Percentiles rank a stretch among this genome's conserved stretches.
phyloP scores from a whole-genome alignment of 2,888 invertebrate genomes.

The Octodonta nipae region DNA sequence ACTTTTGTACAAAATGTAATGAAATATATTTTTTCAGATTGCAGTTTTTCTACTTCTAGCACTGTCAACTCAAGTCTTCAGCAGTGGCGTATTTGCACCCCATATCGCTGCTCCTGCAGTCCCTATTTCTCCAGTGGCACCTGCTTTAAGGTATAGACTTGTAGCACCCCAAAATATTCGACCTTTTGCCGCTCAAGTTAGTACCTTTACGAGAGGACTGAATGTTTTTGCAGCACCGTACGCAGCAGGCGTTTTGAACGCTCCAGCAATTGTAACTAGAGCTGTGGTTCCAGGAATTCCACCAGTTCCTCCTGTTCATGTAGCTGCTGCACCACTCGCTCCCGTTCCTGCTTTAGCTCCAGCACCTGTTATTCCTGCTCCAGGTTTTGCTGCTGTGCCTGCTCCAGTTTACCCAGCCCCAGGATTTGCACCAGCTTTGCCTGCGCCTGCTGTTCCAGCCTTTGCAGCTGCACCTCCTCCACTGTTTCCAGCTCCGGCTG shows the following conservation, averaged over 20 bases:
- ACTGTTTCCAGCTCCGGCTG: constrained; percentile 1
- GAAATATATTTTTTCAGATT: constrained; percentile 15
- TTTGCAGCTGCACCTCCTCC: constrained; percentile 7
- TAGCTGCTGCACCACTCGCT: constrained; percentile 8
- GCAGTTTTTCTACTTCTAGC: constrained; percentile 10
- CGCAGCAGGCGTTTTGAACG: constrained; percentile 22
- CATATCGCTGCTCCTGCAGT: constrained; percentile 4
- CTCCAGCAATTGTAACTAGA: constrained; percentile 17
- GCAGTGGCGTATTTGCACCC: constrained; percentile 12
- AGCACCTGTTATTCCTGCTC: constrained; percentile 1
- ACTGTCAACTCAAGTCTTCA: constrained; percentile 7
- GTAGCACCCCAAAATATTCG: constrained; percentile 49
- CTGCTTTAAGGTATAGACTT: constrained; percentile 28
- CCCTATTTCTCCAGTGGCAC: constrained; percentile 11
- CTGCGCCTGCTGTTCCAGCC: constrained; percentile 2
- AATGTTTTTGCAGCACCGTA: constrained; percentile 35
- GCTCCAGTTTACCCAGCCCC: constrained; percentile 3
- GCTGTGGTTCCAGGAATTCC: constrained; percentile 10
- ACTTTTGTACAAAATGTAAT: no score
- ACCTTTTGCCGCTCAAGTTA: constrained; percentile 49
- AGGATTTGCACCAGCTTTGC: constrained; percentile 21
- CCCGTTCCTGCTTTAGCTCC: constrained; percentile 23
- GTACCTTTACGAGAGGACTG: constrained; percentile 38
- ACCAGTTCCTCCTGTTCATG: background rate
- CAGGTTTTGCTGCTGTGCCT: background rate